phyloP scores from a whole-genome alignment of 2,113 vertebrate species.

The Dromaius novaehollandiae region DNA sequence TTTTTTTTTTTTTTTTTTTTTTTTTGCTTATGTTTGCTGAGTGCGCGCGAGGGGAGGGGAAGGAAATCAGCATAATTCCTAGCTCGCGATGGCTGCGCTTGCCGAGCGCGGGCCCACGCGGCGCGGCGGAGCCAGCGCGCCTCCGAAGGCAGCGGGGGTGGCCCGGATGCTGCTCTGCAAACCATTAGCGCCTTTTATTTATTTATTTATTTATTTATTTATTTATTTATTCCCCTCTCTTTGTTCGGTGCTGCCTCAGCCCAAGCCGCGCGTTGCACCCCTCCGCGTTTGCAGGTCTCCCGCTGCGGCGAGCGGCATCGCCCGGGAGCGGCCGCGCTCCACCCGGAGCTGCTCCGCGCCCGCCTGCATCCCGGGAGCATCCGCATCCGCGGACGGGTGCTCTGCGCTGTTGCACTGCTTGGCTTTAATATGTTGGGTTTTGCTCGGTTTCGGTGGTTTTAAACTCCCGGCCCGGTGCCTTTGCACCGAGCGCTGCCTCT shows the following conservation, averaged over 20 bases:
- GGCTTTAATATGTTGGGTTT: too few relatives aligned
- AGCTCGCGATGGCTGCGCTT: not conserved
- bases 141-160: slow-evolving; percentile 44
- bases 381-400: too few relatives aligned
- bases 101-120: slow-evolving; percentile 43
- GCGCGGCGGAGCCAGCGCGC: not conserved
- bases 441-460: too few relatives aligned
- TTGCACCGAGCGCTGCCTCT: too few relatives aligned
- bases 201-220: not conserved
- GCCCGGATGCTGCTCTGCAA: slow-evolving; percentile 15
- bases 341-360: too few relatives aligned
- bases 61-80: slow-evolving; percentile 44
- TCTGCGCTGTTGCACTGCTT: too few relatives aligned
- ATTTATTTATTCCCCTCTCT: not conserved
- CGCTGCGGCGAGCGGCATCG: too few relatives aligned
- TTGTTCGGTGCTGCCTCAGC: slow-evolving; percentile 15
- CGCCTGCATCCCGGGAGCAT: too few relatives aligned
- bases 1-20: rapidly evolving
- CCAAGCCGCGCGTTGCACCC: not conserved
- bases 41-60: not conserved
- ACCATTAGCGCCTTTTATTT: not conserved
- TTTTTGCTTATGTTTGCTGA: slow-evolving; percentile 25
- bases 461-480: too few relatives aligned
- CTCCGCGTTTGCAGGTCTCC: too few relatives aligned
- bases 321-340: too few relatives aligned